Base-by-base conservation (phyloP, 2,113 vertebrate genomes). In the Callocephalon fimbriatum region DNA sequence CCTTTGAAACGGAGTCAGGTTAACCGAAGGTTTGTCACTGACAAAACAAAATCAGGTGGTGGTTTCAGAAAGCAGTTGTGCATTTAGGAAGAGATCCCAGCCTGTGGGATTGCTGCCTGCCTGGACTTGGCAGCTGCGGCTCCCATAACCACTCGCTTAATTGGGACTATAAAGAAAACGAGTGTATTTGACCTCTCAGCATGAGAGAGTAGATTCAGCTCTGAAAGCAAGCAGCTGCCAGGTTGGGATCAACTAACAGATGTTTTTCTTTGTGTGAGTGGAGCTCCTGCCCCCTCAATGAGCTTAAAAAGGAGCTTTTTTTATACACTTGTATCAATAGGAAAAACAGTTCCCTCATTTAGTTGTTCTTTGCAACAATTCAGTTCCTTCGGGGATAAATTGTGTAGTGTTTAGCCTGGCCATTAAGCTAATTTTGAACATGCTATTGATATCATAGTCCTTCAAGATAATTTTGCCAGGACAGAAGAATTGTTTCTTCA, bases 211-310 rank as follows among this genome's bases (percentile, higher is more conserved):
- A 84, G 51, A 42, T 78, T 88, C 88, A 75, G 54, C 38, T 86
- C 76, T 63, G 63, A 90, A 78, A 63, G 56, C 50, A 83, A 83
- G 65, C 54, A 86, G 72, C 67, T 94, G 65, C 26, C 92, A 88
- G 51, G 86, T 75, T 77, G 44, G n/a, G 51, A 90, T 84, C 75
- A 86, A 71, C 77, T 85, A 87, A 45, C 63, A 92, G 59, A 63
- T 65, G 35, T 84, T 96, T 88, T 77, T 16, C 42, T 90, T 62
- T 29, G 21, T 77, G 72, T 61, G 23, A 50, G 38, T 71, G 72
- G 73, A 77, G 59, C 1, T 80, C 42, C 63, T 96, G 17, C 11
- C 23, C 27, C 54, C 42, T 54, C 32, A 32, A 27, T 0, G 4
- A 88, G 37, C 48, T 86, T 75, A 37, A 72, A 84, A 75, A 15